phyloP scores from a whole-genome alignment of 2,888 invertebrate species.

The Stenurella melanura region DNA sequence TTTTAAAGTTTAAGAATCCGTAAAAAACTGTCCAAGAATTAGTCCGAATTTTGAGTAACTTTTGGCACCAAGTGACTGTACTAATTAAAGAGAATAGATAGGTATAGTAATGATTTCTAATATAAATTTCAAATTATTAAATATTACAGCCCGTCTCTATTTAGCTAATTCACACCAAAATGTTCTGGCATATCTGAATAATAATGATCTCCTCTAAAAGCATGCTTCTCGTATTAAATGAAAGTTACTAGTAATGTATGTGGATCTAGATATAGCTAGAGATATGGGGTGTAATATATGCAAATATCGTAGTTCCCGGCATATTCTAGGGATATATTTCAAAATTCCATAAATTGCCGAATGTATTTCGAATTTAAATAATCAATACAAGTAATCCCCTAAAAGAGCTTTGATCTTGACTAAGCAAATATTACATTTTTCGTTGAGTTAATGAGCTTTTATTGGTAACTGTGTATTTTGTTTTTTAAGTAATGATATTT shows the following conservation, averaged over 20 bases:
- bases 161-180: slow-evolving; percentile 3
- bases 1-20: no score
- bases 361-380: background rate
- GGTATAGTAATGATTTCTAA: no score
- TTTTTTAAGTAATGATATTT: no score
- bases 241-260: background rate
- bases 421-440: background rate
- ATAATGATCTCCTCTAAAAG: slow-evolving; percentile 15
- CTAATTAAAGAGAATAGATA: no score
- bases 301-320: background rate
- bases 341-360: slow-evolving; percentile 1
- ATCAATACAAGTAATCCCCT: background rate
- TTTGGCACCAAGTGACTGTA: no score
- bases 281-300: slow-evolving; percentile 4
- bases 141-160: background rate
- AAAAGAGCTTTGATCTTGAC: background rate
- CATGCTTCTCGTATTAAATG: background rate
- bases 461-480: background rate
- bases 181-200: slow-evolving; percentile 17
- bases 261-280: background rate
- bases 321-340: background rate
- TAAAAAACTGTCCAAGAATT: no score
- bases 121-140: background rate
- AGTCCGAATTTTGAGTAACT: no score
- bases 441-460: background rate